Percentiles rank a stretch among this genome's conserved stretches.
Evolutionary conservation across 2,113 vertebrate genomes (phyloP).

Genomic region (Penelope pileata): DNA sequence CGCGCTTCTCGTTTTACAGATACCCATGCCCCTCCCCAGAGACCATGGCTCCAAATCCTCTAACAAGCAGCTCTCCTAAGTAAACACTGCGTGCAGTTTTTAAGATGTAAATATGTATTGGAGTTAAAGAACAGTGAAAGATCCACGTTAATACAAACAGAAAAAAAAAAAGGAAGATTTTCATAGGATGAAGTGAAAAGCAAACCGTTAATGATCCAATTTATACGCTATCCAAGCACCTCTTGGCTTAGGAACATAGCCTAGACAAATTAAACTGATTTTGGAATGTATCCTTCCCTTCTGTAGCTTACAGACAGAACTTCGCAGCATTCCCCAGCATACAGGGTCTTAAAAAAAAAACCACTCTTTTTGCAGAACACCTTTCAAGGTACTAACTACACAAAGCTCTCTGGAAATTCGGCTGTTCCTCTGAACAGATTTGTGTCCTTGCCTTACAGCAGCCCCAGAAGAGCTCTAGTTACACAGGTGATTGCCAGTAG

Average conservation of each 20-base stretch:
- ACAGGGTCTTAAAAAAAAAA: neutral
- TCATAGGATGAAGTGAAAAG: neutral
- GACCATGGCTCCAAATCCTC: neutral
- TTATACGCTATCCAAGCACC: neutral
- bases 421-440: neutral
- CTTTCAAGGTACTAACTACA: neutral
- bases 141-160: neutral
- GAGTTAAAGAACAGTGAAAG: neutral
- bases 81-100: neutral
- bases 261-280: neutral
- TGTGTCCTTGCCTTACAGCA: neutral
- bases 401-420: neutral
- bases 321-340: neutral
- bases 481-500: rapidly evolving
- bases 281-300: neutral
- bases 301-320: neutral
- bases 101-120: neutral
- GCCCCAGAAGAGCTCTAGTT: neutral
- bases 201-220: neutral
- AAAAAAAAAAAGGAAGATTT: neutral
- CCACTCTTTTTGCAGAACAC: neutral
- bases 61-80: neutral
- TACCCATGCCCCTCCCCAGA: neutral
- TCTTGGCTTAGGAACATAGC: neutral
- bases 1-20: neutral